Conservation (phyloP, 2,113 vertebrate genomes). For the Hippoglossus stenolepis region DNA sequence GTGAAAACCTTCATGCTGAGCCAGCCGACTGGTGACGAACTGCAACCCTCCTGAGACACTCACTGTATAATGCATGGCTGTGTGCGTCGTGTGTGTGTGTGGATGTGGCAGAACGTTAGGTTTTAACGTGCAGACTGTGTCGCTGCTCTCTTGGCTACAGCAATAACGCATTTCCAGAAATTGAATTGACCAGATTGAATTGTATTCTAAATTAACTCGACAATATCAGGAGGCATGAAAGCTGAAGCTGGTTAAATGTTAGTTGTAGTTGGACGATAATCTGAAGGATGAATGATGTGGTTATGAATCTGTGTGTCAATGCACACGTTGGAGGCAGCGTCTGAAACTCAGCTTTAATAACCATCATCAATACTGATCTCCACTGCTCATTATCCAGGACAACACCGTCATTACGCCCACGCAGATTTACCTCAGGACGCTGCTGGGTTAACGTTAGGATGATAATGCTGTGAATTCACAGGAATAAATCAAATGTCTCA, state of each 20-base stretch:
- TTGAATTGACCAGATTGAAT: neutral
- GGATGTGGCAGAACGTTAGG: neutral
- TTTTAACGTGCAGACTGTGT: neutral
- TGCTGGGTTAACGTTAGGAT: slow-evolving; percentile 36
- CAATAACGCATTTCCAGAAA: neutral
- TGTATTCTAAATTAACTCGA: neutral
- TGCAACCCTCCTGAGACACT: neutral
- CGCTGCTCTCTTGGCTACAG: neutral
- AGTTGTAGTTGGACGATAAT: no score
- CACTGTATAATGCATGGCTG: neutral
- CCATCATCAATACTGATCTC: slow-evolving; percentile 53
- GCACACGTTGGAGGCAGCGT: no score
- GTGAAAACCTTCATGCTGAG: neutral
- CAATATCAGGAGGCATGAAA: neutral
- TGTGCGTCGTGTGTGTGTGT: neutral
- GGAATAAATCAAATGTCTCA: slow-evolving; percentile 11
- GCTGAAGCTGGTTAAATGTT: slow-evolving; percentile 8
- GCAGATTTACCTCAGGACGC: slow-evolving; percentile 4
- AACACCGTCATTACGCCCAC: slow-evolving; percentile 46
- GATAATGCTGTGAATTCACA: neutral
- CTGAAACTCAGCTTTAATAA: slow-evolving; percentile 43
- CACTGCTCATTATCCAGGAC: slow-evolving; percentile 39
- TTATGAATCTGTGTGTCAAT: no score
- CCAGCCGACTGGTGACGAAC: neutral
- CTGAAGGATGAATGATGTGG: slow-evolving; percentile 24